These are phyloP conservation scores for Diprion similis DNA, from an alignment of 1,140 invertebrate species.

Conservation along the genomic window DNA sequence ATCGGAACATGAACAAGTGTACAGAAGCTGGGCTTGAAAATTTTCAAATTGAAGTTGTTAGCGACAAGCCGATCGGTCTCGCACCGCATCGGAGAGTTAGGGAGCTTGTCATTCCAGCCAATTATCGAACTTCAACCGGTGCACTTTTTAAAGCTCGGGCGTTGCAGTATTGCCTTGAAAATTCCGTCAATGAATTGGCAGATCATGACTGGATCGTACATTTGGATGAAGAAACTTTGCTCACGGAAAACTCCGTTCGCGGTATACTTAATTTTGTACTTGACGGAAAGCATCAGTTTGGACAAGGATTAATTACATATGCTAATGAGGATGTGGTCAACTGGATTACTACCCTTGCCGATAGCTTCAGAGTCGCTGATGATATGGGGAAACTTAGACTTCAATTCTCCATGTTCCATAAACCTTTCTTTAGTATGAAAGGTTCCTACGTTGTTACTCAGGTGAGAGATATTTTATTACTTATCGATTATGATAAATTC, in stretches of 20 bases:
- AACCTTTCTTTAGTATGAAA: constrained; percentile 97
- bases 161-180: constrained; percentile 95
- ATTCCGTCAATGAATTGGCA: constrained; percentile 84
- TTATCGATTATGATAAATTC: background rate
- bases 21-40: constrained; percentile 91
- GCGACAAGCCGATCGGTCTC: constrained; percentile 86
- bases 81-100: constrained; percentile 75
- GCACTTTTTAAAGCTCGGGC: constrained; percentile 95
- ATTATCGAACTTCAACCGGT: constrained; percentile 87
- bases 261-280: constrained; percentile 96
- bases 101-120: constrained; percentile 86
- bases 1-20: constrained; percentile 89
- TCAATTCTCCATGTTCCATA: constrained; percentile 93
- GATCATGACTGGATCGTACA: constrained; percentile 98
- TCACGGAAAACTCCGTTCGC: constrained; percentile 89
- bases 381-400: constrained; percentile 96
- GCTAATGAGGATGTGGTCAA: constrained; percentile 96
- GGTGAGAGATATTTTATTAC: constrained; percentile 61
- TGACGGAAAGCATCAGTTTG: constrained; percentile 95
- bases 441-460: constrained; percentile 94
- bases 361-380: constrained; percentile 95
- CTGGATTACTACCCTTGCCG: constrained; percentile 96
- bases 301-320: constrained; percentile 97
- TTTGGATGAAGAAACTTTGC: constrained; percentile 95
- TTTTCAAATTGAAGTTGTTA: constrained; percentile 97